Percentiles rank a stretch among this genome's conserved stretches.
phyloP scores from a whole-genome alignment of 2,888 invertebrate species.

The Digitonthophagus gazella region DNA sequence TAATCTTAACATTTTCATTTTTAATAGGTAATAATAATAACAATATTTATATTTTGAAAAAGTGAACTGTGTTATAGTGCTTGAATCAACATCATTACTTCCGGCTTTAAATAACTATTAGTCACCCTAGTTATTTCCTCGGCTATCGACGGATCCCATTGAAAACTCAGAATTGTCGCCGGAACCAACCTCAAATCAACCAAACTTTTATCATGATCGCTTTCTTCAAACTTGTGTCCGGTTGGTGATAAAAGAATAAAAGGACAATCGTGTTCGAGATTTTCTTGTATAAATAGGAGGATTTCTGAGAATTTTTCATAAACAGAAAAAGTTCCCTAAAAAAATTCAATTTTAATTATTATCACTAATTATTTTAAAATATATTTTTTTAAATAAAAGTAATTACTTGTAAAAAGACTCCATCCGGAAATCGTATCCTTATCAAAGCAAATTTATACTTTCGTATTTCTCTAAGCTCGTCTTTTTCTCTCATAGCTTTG shows the following conservation, averaged over 20 bases:
- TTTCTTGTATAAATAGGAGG: constrained; percentile 77
- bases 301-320: constrained; percentile 74
- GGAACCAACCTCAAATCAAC: constrained; percentile 79
- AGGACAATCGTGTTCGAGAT: constrained; percentile 66
- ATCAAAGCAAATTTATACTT: constrained; percentile 85
- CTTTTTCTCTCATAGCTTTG: constrained; percentile 92
- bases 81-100: constrained; percentile 70
- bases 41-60: not conserved
- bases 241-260: constrained; percentile 69
- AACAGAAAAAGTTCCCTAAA: constrained; percentile 85
- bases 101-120: constrained; percentile 71
- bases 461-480: constrained; percentile 74
- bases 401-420: constrained; percentile 72
- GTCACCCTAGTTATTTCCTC: constrained; percentile 57
- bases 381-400: too few relatives aligned
- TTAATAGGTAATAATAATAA: too few relatives aligned
- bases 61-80: constrained; percentile 47
- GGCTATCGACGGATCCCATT: constrained; percentile 59
- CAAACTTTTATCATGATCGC: constrained; percentile 70
- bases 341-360: constrained; percentile 29
- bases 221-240: constrained; percentile 65
- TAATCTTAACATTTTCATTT: not conserved
- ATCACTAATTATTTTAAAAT: not conserved
- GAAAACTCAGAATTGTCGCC: constrained; percentile 76
- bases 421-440: constrained; percentile 85